Evolutionary conservation across 1,140 invertebrate species (phyloP), one percentile per base, ranked within the genome.

Genomic region (Cecropterus lyciades): DNA sequence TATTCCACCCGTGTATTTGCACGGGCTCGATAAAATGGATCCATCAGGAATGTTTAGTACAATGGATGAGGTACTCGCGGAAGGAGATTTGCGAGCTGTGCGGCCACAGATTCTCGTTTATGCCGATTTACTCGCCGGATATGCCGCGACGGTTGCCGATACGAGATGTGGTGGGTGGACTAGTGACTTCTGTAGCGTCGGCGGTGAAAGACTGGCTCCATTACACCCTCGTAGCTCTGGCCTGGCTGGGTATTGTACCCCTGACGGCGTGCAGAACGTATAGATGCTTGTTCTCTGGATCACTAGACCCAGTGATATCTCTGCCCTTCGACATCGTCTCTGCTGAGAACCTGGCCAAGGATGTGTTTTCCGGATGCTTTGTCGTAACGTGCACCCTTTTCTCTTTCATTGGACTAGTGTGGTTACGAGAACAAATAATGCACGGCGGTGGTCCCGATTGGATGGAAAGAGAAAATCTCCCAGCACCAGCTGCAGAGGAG

Each of bases 41-140:
- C 48, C 99, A 99, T 91, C 98, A 99, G 87, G 96, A 97, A 81
- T 98, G 96, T 85, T 92, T 97, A 30, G 95, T 97, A 67, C 97
- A 97, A 90, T 97, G 97, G 97, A 97, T 97, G 96, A 94, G 96
- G 62, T 99, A 99, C 89, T 99, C 98, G 46, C 95, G 98, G 65
- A 99, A 99, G 93, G 99, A 99, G 92, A 99, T 98, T 80, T 99
- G 99, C 93, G 99, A 99, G 92, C 93, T 99, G 70, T 99, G 99
- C 88, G 98, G 98, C 70, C 97, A 99, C 87, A 95, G 97, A 30
- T 99, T 99, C 93, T 98, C 98, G 2, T 99, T 99, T 85, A 98
- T 98, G 81, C 99, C 99, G 64, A 99, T 99, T 73, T 99, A 99
- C 93, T 98, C 98, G 8, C 98, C 98, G 16, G 98, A 99, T 85